phyloP scores from a whole-genome alignment of 2,797 vertebrate species.

The Octomys mimax region DNA sequence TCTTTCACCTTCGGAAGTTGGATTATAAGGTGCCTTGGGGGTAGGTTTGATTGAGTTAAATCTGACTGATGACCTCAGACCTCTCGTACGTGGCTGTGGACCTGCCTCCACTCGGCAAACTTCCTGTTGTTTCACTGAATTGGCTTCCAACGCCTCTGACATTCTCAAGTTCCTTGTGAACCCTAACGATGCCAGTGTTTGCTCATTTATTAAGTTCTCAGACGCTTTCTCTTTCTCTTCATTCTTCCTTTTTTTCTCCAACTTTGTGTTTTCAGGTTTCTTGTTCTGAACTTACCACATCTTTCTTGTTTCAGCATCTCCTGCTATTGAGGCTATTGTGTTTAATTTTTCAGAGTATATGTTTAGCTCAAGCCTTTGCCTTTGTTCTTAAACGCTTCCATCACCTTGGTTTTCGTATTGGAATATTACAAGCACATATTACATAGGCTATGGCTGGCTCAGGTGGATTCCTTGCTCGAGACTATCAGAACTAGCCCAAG shows the following conservation, averaged over 20 bases:
- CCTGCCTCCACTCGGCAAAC: neutral
- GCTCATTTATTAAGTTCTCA: neutral
- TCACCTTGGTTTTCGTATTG: neutral
- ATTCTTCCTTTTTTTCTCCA: neutral
- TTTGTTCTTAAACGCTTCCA: neutral
- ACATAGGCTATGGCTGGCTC: neutral
- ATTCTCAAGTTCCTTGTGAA: neutral
- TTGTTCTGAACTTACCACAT: neutral
- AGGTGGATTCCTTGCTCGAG: neutral
- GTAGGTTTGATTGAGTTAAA: neutral
- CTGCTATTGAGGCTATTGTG: neutral
- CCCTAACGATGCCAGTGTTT: neutral
- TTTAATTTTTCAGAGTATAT: neutral
- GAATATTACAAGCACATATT: neutral
- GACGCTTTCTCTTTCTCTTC: neutral
- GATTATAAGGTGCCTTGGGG: neutral
- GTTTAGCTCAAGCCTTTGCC: neutral
- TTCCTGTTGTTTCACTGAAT: neutral
- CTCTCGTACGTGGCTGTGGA: neutral
- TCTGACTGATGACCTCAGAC: neutral
- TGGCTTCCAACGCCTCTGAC: neutral
- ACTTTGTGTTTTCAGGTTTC: neutral
- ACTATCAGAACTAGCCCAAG: neutral
- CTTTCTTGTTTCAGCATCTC: neutral
- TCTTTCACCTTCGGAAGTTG: neutral